These are phyloP conservation scores for Heterohyrax brucei DNA, from an alignment of 2,797 vertebrate genomes.

Conservation along the genomic window DNA sequence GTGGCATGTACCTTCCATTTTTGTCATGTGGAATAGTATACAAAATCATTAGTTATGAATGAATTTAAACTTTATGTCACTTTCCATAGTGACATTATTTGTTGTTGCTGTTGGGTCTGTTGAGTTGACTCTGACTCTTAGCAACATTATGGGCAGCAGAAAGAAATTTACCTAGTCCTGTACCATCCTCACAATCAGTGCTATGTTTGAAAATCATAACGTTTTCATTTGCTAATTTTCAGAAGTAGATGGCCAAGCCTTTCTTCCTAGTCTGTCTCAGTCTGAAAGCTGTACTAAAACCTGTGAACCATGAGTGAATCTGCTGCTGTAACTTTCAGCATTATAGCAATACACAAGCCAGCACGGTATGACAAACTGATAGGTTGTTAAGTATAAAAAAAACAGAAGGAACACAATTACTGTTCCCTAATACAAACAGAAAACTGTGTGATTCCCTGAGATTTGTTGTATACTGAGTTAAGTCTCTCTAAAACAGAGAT, in stretches of 20 bases:
- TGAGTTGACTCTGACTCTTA: not conserved
- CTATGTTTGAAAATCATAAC: not conserved
- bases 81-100: conserved; percentile 87
- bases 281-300: not conserved
- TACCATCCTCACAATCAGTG: not conserved
- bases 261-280: not conserved
- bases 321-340: not conserved
- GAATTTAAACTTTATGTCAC: conserved; percentile 84
- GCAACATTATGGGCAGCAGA: not conserved
- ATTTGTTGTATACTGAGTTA: conserved; percentile 84
- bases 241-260: not conserved
- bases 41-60: conserved; percentile 82
- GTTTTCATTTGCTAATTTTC: not conserved
- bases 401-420: conserved; percentile 2
- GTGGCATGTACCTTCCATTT: not conserved
- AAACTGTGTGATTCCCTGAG: conserved; percentile 82
- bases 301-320: not conserved
- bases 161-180: not conserved
- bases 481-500: conserved; percentile 86
- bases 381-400: conserved; percentile 79
- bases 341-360: not conserved
- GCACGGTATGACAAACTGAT: not conserved
- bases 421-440: not conserved
- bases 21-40: conserved; percentile 45
- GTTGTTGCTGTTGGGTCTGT: not conserved